Evolutionary conservation across 1,140 invertebrate species (phyloP).

Genomic region (Calephelis nemesis): DNA sequence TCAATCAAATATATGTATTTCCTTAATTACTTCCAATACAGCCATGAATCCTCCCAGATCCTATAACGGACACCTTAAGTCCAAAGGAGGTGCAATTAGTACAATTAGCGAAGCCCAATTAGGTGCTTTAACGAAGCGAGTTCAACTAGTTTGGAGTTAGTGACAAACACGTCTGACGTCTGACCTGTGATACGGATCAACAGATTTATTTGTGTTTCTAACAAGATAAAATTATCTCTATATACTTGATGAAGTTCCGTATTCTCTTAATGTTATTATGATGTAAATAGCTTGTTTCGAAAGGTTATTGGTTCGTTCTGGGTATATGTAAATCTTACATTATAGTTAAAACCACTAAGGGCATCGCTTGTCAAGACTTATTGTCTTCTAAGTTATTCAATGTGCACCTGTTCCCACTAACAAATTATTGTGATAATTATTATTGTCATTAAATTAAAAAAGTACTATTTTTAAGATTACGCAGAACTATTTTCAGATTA

Average conservation of each 20-base stretch:
- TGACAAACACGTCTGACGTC: conserved; percentile 59
- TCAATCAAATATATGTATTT: background rate
- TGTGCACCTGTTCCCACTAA: too few relatives aligned
- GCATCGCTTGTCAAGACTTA: background rate
- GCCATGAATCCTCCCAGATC: conserved; percentile 16
- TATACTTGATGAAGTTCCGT: conserved; percentile 12
- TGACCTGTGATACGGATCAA: conserved; percentile 52
- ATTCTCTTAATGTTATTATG: conserved; percentile 1
- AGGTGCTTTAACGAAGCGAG: conserved; percentile 70
- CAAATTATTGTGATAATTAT: too few relatives aligned
- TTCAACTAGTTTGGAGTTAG: conserved; percentile 57
- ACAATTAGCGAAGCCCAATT: conserved; percentile 71
- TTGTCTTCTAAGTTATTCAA: too few relatives aligned
- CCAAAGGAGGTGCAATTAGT: conserved; percentile 70
- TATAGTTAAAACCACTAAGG: background rate
- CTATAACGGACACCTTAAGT: conserved; percentile 62
- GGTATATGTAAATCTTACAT: too few relatives aligned
- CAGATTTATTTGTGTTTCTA: conserved; percentile 48
- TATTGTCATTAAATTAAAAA: too few relatives aligned
- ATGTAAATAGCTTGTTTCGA: background rate
- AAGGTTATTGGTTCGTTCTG: too few relatives aligned
- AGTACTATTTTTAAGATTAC: too few relatives aligned
- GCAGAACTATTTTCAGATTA: too few relatives aligned
- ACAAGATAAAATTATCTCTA: conserved; percentile 36
- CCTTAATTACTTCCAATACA: conserved; percentile 14